These are phyloP conservation scores for Sparus aurata DNA, from an alignment of 2,797 vertebrate genomes.

Conservation along the genomic window DNA sequence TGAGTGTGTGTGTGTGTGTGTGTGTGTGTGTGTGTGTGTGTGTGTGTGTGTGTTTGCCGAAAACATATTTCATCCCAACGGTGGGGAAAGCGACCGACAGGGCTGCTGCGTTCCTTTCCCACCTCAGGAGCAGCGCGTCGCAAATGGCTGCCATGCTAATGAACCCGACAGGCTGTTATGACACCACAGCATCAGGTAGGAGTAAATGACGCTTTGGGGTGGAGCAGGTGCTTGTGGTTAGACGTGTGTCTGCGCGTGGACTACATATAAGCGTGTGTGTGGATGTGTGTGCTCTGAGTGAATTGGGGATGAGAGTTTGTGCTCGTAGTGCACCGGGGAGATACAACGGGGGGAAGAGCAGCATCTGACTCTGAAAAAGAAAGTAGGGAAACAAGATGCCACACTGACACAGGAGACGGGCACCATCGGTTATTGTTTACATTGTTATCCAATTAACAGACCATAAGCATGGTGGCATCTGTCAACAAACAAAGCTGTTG, in stretches of 20 bases:
- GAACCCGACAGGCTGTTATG: slow-evolving; percentile 85
- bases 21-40: slow-evolving; percentile 18
- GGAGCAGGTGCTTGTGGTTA: slow-evolving; percentile 79
- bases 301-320: slow-evolving; percentile 61
- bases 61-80: slow-evolving; percentile 69
- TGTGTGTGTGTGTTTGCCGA: slow-evolving; percentile 45
- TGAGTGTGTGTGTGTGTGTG: neutral
- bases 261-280: slow-evolving; percentile 42
- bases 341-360: slow-evolving; percentile 57
- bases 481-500: slow-evolving; percentile 99
- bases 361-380: slow-evolving; percentile 83
- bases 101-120: slow-evolving; percentile 73
- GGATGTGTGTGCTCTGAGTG: slow-evolving; percentile 31
- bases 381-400: slow-evolving; percentile 89
- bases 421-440: slow-evolving; percentile 99
- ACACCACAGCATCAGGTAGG: slow-evolving; percentile 87
- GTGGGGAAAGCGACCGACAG: slow-evolving; percentile 56
- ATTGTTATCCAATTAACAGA: slow-evolving; percentile 99
- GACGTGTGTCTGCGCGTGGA: slow-evolving; percentile 35
- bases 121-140: slow-evolving; percentile 74
- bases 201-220: slow-evolving; percentile 84
- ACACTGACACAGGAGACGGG: slow-evolving; percentile 91
- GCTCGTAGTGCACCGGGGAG: slow-evolving; percentile 71
- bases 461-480: slow-evolving; percentile 96
- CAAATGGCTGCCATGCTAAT: slow-evolving; percentile 86